Evolutionary conservation across 37 sponge, comb jelly and placozoan genomes (phyloP).

Genomic region (Crambe crambe): DNA sequence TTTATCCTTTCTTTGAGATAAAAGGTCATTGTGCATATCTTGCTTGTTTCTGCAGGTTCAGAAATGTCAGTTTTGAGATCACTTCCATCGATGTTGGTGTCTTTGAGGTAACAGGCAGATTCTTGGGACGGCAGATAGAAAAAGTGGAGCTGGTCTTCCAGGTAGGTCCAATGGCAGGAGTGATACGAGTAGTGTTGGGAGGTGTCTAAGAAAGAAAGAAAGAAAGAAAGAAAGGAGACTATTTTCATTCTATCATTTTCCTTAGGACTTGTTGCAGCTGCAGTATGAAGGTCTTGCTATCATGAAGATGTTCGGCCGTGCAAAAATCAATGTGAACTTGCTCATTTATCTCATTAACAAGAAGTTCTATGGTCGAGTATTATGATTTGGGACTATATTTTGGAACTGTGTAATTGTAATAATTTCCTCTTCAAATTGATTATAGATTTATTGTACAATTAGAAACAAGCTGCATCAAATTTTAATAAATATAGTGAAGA

Average conservation of each 20-base stretch:
- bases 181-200: not conserved
- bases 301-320: conserved; percentile 95
- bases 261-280: conserved; percentile 88
- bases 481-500: no score
- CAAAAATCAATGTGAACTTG: conserved; percentile 95
- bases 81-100: conserved; percentile 77
- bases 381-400: no score
- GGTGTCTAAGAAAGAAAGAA: not conserved
- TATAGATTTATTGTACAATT: no score
- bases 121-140: conserved; percentile 91
- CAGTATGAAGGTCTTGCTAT: conserved; percentile 97
- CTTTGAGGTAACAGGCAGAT: conserved; percentile 94
- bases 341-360: conserved; percentile 97
- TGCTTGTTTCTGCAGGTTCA: conserved; percentile 72
- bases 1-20: no score
- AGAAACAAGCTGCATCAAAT: no score
- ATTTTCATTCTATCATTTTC: not conserved
- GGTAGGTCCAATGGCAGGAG: conserved; percentile 65
- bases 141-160: conserved; percentile 95
- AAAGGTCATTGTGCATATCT: no score
- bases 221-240: no score
- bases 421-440: no score
- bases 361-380: conserved; percentile 93
- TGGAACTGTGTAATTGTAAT: no score
- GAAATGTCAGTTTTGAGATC: conserved; percentile 93